phyloP scores from a whole-genome alignment of 2,888 invertebrate species.

The Cylloceria caligata region DNA sequence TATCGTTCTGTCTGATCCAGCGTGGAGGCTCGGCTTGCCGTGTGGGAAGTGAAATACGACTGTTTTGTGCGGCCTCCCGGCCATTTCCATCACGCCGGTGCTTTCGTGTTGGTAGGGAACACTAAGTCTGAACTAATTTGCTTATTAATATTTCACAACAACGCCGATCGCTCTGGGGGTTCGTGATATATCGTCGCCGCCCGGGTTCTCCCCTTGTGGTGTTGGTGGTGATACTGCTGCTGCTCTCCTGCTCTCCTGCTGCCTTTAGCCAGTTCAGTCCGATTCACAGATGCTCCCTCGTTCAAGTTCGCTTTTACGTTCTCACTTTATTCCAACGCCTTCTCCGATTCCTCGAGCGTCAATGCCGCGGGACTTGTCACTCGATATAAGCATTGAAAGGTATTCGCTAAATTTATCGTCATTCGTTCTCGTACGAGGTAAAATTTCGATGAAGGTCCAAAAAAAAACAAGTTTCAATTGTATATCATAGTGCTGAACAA shows the following conservation, averaged over 20 bases:
- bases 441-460: not conserved
- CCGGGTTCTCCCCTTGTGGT: slow-evolving; percentile 51
- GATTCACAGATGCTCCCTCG: slow-evolving; percentile 12
- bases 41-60: slow-evolving; percentile 81
- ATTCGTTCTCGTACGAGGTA: not conserved
- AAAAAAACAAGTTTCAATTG: too few species aligned
- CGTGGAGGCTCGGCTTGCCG: slow-evolving; percentile 49
- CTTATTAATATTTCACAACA: slow-evolving; percentile 83
- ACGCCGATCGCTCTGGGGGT: slow-evolving; percentile 80
- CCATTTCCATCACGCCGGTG: slow-evolving; percentile 64
- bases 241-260: slow-evolving; percentile 36
- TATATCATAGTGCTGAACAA: too few species aligned
- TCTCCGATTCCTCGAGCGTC: slow-evolving; percentile 25
- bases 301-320: slow-evolving; percentile 9
- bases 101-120: slow-evolving; percentile 54
- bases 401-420: slow-evolving; percentile 4
- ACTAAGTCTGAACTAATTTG: slow-evolving; percentile 82
- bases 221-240: slow-evolving; percentile 48
- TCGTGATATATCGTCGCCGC: slow-evolving; percentile 77
- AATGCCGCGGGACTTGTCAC: slow-evolving; percentile 16
- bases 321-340: slow-evolving; percentile 37
- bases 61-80: slow-evolving; percentile 67
- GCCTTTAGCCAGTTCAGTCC: slow-evolving; percentile 42
- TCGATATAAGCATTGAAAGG: slow-evolving; percentile 36
- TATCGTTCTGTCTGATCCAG: slow-evolving; percentile 50